Evolutionary conservation across 2,888 invertebrate genomes (phyloP).

Genomic region (Brenthis daphne): DNA sequence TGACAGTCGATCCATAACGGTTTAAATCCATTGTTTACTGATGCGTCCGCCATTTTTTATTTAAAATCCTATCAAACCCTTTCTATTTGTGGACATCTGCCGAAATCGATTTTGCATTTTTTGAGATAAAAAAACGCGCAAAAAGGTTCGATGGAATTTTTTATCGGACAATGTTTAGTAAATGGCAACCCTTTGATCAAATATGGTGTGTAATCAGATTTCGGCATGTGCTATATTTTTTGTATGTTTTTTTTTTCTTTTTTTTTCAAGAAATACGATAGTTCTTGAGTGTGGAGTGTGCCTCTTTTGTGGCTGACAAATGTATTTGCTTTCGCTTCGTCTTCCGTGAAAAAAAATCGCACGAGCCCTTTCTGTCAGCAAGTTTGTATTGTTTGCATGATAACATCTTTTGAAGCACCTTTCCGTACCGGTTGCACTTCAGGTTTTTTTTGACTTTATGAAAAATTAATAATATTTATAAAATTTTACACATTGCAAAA

Average conservation of each 20-base stretch:
- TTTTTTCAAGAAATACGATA: constrained; percentile 74
- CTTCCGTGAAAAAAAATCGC: constrained; percentile 76
- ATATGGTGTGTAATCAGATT: constrained; percentile 77
- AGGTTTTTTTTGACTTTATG: constrained; percentile 6
- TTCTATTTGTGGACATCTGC: constrained; percentile 80
- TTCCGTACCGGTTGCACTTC: constrained; percentile 43
- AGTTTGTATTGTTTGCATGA: constrained; percentile 47
- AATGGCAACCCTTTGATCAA: constrained; percentile 79
- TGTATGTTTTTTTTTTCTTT: constrained; percentile 40
- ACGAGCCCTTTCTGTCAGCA: constrained; percentile 66
- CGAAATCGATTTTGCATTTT: constrained; percentile 80
- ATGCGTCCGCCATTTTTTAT: constrained; percentile 68
- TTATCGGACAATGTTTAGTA: constrained; percentile 69
- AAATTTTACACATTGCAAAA: neutral
- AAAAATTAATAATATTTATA: constrained; percentile 9
- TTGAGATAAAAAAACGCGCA: constrained; percentile 72
- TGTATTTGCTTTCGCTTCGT: constrained; percentile 73
- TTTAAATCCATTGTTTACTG: constrained; percentile 67
- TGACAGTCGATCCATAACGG: constrained; percentile 74
- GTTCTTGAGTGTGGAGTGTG: constrained; percentile 76
- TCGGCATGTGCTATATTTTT: constrained; percentile 79
- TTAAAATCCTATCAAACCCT: constrained; percentile 72
- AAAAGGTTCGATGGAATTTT: constrained; percentile 63
- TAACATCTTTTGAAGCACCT: constrained; percentile 52
- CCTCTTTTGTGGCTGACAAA: constrained; percentile 71